Conservation (phyloP, 2,888 invertebrate genomes). For the Therioaphis trifolii region DNA sequence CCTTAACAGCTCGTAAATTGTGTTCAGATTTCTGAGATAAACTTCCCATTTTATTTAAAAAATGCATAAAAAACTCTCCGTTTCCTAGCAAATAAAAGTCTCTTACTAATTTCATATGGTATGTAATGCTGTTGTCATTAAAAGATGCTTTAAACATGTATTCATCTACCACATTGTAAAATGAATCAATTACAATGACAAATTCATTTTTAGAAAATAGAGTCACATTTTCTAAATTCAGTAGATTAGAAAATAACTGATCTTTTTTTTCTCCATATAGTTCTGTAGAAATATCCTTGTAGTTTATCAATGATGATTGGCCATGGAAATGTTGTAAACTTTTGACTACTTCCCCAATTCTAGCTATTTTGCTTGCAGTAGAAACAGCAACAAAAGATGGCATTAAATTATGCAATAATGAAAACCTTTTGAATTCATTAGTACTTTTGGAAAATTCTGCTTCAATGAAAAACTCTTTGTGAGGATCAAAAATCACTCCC, state of each 20-base stretch:
- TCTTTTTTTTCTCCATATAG: constrained; percentile 41
- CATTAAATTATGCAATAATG: constrained; percentile 45
- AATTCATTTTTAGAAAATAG: constrained; percentile 57
- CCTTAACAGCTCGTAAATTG: constrained; percentile 15
- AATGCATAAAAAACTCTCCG: constrained; percentile 49
- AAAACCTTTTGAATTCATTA: constrained; percentile 38
- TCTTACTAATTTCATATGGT: constrained; percentile 49
- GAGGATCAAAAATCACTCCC: constrained; percentile 51
- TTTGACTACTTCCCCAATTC: constrained; percentile 48
- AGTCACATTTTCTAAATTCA: constrained; percentile 27
- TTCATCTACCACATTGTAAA: constrained; percentile 51
- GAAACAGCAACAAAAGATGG: constrained; percentile 53
- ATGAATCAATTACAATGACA: constrained; percentile 41
- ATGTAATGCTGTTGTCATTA: constrained; percentile 3
- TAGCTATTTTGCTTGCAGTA: constrained; percentile 48
- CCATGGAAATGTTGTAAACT: constrained; percentile 44
- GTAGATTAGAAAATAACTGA: constrained; percentile 35
- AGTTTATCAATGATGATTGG: background rate
- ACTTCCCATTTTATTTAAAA: constrained; percentile 41
- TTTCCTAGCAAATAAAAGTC: constrained; percentile 58
- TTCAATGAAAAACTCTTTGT: constrained; percentile 47
- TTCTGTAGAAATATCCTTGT: constrained; percentile 35
- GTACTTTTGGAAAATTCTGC: constrained; percentile 1
- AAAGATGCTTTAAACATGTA: constrained; percentile 51
- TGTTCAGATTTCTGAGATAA: constrained; percentile 34